Evolutionary conservation across 2,113 vertebrate genomes (phyloP), one percentile per base, ranked within the genome.

Genomic region (Phaethornis superciliosus): DNA sequence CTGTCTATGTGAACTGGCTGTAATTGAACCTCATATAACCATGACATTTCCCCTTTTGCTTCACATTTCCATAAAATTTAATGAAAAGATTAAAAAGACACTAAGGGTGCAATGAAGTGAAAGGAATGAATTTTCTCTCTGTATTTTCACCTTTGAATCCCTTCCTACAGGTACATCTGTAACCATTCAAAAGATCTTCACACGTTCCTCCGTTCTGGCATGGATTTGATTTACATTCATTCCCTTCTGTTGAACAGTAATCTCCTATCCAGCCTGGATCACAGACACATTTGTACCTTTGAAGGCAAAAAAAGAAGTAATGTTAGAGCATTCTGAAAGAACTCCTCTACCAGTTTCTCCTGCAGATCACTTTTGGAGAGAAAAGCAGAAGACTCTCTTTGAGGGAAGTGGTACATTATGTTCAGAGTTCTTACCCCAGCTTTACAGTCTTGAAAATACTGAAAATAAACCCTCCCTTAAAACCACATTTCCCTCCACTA

Each of bases 161-260:
- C 75, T 95, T 97, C 78, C 95, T 97, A 89, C 99, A 99, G 44
- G 94, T 92, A 88, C 99, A 99, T 65, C 95, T 98, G 95, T 99
- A 99, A 56, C 98, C 98, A 58, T 99, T 98, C 90, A 98, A 95
- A 32, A 97, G 97, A 86, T 99, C 98, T 54, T 98, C 90, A 94
- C 99, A 99, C 19, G 93, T 97, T 89, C 98, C 99, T 67, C 97
- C 98, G 1, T 99, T 98, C 76, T 98, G 98, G 95, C 99, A 99
- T 0, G 99, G 99, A 91, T 97, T 98, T 21, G 98, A 98, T 95
- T 98, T 98, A 85, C 99, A 99, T 82, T 99, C 99, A 2, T 99
- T 98, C 76, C 96, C 98, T 92, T 99, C 98, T 94, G 98, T 97
- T 52, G 99, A 98, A 59, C 99, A 99, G 93, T 98, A 98, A 89